phyloP scores from a whole-genome alignment of 2,888 invertebrate species.

The Aleiodes testaceus region DNA sequence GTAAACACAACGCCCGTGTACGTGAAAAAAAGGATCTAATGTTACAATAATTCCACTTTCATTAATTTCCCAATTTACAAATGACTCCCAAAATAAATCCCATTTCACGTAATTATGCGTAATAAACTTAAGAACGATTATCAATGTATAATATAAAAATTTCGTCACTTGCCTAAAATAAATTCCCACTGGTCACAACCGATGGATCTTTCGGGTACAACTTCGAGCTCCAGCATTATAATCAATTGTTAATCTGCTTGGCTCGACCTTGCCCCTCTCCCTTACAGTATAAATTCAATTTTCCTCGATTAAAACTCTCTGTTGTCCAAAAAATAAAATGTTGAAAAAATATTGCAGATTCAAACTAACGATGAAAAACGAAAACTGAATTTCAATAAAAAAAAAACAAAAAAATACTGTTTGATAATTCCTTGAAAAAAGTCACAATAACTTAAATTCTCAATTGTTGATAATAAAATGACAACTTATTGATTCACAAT shows the following conservation, averaged over 20 bases:
- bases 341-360: too few relatives aligned
- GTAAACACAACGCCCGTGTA: slow-evolving; percentile 27
- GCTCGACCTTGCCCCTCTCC: slow-evolving; percentile 31
- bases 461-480: too few relatives aligned
- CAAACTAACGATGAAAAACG: too few relatives aligned
- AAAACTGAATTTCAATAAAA: too few relatives aligned
- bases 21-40: not conserved
- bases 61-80: not conserved
- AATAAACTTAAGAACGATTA: not conserved
- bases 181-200: slow-evolving; percentile 99
- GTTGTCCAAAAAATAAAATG: too few relatives aligned
- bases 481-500: too few relatives aligned
- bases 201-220: slow-evolving; percentile 94
- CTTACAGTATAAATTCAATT: not conserved
- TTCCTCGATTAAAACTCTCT: too few relatives aligned
- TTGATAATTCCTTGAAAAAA: not conserved
- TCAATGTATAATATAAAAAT: slow-evolving; percentile 42
- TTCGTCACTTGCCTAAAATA: slow-evolving; percentile 86
- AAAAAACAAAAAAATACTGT: not conserved
- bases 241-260: slow-evolving; percentile 40
- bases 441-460: not conserved
- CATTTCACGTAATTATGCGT: slow-evolving; percentile 11
- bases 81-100: not conserved
- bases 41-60: too few relatives aligned
- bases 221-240: slow-evolving; percentile 95